These are phyloP conservation scores for Pterocles burchelli DNA, from an alignment of 2,113 vertebrate species.

Conservation along the genomic window DNA sequence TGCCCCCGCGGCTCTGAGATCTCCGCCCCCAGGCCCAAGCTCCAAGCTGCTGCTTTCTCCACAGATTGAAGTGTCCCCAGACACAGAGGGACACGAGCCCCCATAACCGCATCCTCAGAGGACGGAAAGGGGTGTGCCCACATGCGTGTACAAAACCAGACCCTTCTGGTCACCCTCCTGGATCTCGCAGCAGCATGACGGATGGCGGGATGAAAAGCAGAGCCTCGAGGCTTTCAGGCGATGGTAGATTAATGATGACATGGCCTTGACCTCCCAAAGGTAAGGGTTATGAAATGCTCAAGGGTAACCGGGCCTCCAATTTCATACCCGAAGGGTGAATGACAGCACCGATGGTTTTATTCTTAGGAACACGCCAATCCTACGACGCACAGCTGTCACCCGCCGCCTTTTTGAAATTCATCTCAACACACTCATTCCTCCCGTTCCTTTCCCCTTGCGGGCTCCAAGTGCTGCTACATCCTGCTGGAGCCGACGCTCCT, in stretches of 20 bases:
- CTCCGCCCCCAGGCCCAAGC: not conserved
- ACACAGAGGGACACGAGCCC: not conserved
- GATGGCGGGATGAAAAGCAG: conserved; percentile 65
- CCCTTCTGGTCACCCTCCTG: conserved; percentile 2
- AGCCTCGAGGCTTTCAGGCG: conserved; percentile 53
- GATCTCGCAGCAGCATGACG: conserved; percentile 31
- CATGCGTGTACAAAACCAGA: not conserved
- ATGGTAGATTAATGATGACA: conserved; percentile 68
- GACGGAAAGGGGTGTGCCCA: not conserved
- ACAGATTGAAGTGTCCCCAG: not conserved
- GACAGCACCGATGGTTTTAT: conserved; percentile 59
- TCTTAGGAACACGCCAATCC: conserved; percentile 52
- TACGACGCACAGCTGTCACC: conserved; percentile 56
- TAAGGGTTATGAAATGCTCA: conserved; percentile 68
- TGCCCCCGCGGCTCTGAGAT: not conserved
- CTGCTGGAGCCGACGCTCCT: not conserved
- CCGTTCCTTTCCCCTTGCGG: not conserved
- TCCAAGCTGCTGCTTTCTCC: not conserved
- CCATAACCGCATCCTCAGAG: not conserved
- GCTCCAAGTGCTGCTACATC: not conserved
- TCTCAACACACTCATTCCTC: conserved; percentile 13
- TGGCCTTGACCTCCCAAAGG: conserved; percentile 71
- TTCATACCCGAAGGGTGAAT: conserved; percentile 56
- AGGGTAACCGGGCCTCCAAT: conserved; percentile 62
- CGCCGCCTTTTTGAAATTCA: conserved; percentile 22